Evolutionary conservation across 1,140 invertebrate genomes (phyloP), one percentile per base, ranked within the genome.

Genomic region (Drosophila obscura): DNA sequence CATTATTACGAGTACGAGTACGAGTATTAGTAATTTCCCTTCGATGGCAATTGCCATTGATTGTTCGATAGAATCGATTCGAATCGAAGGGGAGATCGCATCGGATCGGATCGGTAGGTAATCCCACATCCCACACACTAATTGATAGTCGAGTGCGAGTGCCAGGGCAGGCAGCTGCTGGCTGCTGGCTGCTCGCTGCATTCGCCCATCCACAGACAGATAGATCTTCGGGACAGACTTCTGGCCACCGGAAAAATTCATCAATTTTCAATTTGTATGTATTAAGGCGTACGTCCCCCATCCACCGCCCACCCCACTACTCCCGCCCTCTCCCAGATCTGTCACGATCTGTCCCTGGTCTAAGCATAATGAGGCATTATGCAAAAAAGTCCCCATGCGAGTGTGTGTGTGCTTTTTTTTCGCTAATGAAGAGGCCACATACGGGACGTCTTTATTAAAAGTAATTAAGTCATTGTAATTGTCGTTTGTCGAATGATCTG

Each of bases 261-360:
- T 90, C 88, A 90, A 87, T 90, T 80, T 90, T 77, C 88, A 90
- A 90, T 90, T 90, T 88, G 79, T 69, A 76, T 90, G 80, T 90
- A 87, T 90, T 90, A 90, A 90, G 87, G 85, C 87, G 69, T 65
- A 52, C 71, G 41, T 9, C 26, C 53, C 48, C 44, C 50, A n/a
- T 8, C 45, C 22, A 13, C 4, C 41, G n/a, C 5, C 4, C 6
- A 24, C 22, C 22, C 41, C 58, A 65, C 19, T 39, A 22, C 44
- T 26, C 39, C 39, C 35, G 13, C 16, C 19, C 41, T 4, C 35
- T 39, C 35, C 3, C 9, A 35, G 31, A 4, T 35, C 31, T 35
- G 31, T 0, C 31, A 31, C 28, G 31, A 35, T 24, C 49, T 19
- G 39, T 50, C 45, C 46, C 49, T 43, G 59, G 31, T 61, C 78